Conservation (phyloP, 2,888 invertebrate genomes). For the Terebella lapidaria region DNA sequence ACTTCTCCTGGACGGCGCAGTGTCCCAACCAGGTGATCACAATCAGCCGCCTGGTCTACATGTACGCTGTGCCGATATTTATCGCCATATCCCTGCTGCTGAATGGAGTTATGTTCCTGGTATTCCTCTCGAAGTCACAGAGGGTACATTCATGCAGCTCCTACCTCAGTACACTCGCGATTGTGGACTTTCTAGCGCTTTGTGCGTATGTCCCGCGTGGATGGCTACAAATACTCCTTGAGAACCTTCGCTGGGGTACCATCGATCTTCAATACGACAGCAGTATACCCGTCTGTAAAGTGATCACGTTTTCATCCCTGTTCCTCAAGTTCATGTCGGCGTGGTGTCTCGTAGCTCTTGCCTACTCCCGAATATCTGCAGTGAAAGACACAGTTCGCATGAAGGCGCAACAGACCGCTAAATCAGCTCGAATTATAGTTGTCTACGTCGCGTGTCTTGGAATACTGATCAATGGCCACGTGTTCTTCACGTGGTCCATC, state of each 20-base stretch:
- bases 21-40: neutral
- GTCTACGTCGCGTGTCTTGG: neutral
- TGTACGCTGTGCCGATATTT: neutral
- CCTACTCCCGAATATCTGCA: neutral
- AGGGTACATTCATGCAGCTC: neutral
- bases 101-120: neutral
- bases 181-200: neutral
- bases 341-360: neutral
- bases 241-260: neutral
- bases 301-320: neutral
- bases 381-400: neutral
- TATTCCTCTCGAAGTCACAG: neutral
- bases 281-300: neutral
- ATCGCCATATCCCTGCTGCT: neutral
- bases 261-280: neutral
- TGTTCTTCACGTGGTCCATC: neutral
- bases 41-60: neutral
- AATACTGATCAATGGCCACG: neutral
- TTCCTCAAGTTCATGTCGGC: neutral
- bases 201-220: neutral
- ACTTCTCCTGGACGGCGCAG: neutral
- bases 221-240: neutral
- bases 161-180: neutral
- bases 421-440: neutral
- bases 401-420: neutral